These are phyloP conservation scores for Rousettus leschenaultii DNA, from an alignment of 2,113 vertebrate species.

Conservation along the genomic window DNA sequence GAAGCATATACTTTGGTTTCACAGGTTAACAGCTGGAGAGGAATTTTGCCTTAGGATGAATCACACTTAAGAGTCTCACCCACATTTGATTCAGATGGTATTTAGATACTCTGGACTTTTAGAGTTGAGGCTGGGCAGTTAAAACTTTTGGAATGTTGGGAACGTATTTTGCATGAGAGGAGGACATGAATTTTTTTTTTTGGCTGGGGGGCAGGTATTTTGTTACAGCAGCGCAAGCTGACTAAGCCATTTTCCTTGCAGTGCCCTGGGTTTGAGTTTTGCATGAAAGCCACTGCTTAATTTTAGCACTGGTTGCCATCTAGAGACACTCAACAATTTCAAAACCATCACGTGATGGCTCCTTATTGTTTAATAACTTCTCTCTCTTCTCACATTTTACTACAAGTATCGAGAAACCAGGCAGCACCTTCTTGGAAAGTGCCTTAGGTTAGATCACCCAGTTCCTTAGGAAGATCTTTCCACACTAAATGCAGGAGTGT, in stretches of 20 bases:
- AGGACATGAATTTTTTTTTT: background rate
- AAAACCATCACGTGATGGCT: background rate
- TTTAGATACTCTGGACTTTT: background rate
- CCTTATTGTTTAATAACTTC: background rate
- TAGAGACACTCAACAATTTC: background rate
- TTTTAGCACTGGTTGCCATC: background rate
- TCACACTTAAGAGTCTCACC: background rate
- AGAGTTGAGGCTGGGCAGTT: background rate
- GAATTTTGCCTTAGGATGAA: background rate
- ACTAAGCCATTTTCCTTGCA: background rate
- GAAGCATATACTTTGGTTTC: background rate
- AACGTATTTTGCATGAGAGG: background rate
- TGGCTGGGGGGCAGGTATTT: too few species aligned
- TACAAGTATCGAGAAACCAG: background rate
- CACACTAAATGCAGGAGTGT: background rate
- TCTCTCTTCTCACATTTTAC: background rate
- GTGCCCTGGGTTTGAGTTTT: background rate
- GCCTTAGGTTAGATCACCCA: background rate
- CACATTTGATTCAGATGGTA: background rate
- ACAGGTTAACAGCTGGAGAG: background rate
- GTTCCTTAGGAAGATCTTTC: background rate
- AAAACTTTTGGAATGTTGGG: background rate
- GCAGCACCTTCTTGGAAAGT: background rate
- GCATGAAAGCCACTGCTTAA: background rate
- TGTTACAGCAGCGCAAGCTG: too few species aligned